These are phyloP conservation scores for Tinea semifulvella DNA, from an alignment of 2,888 invertebrate species.

Conservation along the genomic window DNA sequence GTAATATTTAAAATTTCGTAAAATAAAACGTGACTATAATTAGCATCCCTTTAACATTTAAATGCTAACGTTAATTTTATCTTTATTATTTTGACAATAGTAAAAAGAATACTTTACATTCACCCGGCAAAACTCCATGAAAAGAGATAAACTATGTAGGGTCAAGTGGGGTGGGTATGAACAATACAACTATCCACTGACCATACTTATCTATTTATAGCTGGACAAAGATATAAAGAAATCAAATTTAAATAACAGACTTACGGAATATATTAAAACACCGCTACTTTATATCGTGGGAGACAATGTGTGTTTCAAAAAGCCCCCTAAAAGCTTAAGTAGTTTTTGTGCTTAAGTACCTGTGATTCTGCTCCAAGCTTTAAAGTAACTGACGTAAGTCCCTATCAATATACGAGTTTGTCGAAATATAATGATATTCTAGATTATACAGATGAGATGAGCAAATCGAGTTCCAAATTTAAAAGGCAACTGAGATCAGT, in stretches of 20 bases:
- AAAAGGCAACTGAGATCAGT: too few relatives aligned
- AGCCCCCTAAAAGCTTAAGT: not conserved
- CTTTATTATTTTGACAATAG: slow-evolving; percentile 5
- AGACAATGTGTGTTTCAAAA: not conserved
- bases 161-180: slow-evolving; percentile 7
- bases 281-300: not conserved
- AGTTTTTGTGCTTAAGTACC: too few relatives aligned
- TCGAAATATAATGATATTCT: too few relatives aligned
- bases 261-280: not conserved
- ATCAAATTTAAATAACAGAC: not conserved
- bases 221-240: not conserved
- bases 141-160: slow-evolving; percentile 11
- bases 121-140: not conserved
- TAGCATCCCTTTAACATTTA: slow-evolving; percentile 3
- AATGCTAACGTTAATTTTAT: not conserved
- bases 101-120: slow-evolving; percentile 11
- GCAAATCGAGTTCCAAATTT: too few relatives aligned
- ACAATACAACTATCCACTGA: slow-evolving; percentile 6
- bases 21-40: slow-evolving; percentile 9
- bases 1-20: too few relatives aligned
- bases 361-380: too few relatives aligned
- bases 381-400: too few relatives aligned
- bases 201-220: slow-evolving; percentile 7
- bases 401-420: too few relatives aligned
- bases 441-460: too few relatives aligned